Evolutionary conservation across 2,888 invertebrate species (phyloP), one percentile per base, ranked within the genome.

Genomic region (Polia nebulosa): DNA sequence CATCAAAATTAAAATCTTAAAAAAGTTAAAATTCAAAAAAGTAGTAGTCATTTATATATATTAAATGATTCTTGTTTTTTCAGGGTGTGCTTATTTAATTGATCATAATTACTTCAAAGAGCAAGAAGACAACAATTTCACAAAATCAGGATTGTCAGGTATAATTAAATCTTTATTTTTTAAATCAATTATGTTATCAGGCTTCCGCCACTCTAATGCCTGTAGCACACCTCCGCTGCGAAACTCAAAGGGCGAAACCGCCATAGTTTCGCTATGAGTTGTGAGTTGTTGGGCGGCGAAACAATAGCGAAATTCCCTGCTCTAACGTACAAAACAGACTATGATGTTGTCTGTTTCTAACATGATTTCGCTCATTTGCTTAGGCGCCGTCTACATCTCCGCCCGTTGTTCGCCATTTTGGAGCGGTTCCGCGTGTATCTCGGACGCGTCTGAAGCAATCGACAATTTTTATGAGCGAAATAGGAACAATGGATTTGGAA

Each of bases 371-470:
- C 60, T 60, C 60, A 60, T 60, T 60, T 60, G 60, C 60, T 60
- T 22, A 59, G 59, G 59, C 59, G 36, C 59, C 59, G 59, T 59
- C 47, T 45, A 59, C 59, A 59, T 45, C 59, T 44, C 59, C 52
- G 36, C 52, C 61, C 61, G 53, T 62, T 62, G 61, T 51, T 44
- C 41, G 61, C 49, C 59, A 59, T 59, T 59, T 59, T 36, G 49
- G 47, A 49, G 59, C 59, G 55, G 56, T 64, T 56, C 49, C 56
- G 64, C 64, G 64, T 64, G 64, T 64, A 41, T 49, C 64, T 57
- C 56, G 64, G 64, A 56, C 47, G 62, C 62, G 55, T 55, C 62
- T 63, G 62, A 55, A 63, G 55, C 53, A 63, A 63, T 63, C 55
- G 62, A 63, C 62, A 58, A 56, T 63, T 52, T 63, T 63, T 55